Evolutionary conservation across 2,888 invertebrate species (phyloP), one percentile per base, ranked within the genome.

Genomic region (Lasioglossum malachurum): DNA sequence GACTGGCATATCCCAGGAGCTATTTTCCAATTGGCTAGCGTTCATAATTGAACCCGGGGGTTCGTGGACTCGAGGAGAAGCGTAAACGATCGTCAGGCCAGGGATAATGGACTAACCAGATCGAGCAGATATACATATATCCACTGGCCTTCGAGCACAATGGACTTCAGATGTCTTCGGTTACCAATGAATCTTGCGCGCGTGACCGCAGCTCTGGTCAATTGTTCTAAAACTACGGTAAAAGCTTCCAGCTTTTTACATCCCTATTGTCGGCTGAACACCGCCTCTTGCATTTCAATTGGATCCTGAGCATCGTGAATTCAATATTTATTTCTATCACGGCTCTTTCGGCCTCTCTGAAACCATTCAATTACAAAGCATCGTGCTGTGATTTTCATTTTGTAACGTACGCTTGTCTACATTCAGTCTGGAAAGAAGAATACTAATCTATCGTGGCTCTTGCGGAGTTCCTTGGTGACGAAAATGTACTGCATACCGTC

Each of bases 21-120:
- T 90, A 92, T 93, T 94, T 94, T 93, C 92, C 94, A 92, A 94
- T 93, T 94, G 93, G 92, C 92, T 89, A 92, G 92, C 90, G 91
- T 91, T 89, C 92, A 91, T 93, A 93, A 94, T 93, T 92, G 93
- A 93, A 92, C 89, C 82, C 75, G 77, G 78, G 82, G 86, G 78
- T 81, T 74, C 85, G 80, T 72, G 74, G 75, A 80, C 75, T 80
- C 83, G 80, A 82, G 89, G 75, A 82, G 83, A 49, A 75, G 83
- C 80, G 89, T 91, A 91, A 92, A 92, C 82, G 89, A 75, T 92
- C 91, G 90, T 89, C 89, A 92, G 31, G 90, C 79, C 77, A 76
- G 76, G 74, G 83, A 71, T 78, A 81, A n/a, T 31, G 60, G 60
- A 57, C 73, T 67, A 46, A 60, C 44, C 53, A n/a, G 78, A 78